phyloP scores from a whole-genome alignment of 2,113 vertebrate genomes.

The Antechinus flavipes region DNA sequence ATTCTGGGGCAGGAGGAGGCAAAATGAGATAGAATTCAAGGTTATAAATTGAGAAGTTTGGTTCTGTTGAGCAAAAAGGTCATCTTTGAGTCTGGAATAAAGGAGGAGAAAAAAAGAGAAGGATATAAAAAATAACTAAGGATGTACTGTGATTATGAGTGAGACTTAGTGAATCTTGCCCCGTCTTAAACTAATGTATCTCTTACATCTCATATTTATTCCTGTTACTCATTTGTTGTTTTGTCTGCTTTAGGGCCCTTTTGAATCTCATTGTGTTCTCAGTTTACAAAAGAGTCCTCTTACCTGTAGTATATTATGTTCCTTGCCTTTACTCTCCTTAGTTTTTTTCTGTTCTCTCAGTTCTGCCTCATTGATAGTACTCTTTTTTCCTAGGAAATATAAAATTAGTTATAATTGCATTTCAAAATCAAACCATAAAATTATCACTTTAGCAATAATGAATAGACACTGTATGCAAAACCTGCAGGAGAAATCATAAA shows the following conservation, averaged over 20 bases:
- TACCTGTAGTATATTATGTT: neutral
- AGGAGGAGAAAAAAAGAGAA: neutral
- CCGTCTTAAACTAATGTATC: neutral
- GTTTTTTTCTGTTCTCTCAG: neutral
- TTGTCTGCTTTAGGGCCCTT: neutral
- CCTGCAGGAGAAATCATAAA: neutral
- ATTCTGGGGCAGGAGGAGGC: too few relatives aligned
- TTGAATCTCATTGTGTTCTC: neutral
- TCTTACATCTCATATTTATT: neutral
- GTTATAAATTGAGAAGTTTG: neutral
- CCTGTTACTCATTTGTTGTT: neutral
- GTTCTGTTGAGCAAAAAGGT: neutral
- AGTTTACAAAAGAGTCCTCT: neutral
- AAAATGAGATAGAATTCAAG: neutral
- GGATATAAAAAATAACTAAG: neutral
- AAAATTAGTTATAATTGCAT: too few relatives aligned
- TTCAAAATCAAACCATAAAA: too few relatives aligned
- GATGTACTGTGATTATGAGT: neutral
- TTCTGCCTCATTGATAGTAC: neutral
- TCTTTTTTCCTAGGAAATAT: neutral
- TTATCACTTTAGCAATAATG: neutral
- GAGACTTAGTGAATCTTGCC: slow-evolving; percentile 9
- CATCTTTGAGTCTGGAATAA: neutral
- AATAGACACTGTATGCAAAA: neutral
- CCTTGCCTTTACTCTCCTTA: neutral